Conservation (phyloP, 2,888 invertebrate genomes). For the Oasisia sp. region DNA sequence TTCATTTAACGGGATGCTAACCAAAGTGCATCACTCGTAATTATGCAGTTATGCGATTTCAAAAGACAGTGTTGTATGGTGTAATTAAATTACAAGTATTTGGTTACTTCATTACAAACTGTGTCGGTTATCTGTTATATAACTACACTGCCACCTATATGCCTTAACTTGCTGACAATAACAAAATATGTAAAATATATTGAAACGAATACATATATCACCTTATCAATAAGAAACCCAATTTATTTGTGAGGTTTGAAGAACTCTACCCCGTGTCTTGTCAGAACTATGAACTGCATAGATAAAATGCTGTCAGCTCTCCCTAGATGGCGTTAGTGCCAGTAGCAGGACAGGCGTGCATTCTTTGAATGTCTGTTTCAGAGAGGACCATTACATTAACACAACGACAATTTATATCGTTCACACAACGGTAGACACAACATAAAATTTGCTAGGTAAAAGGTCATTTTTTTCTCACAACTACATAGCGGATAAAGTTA, state of each 20-base stretch:
- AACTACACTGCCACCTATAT: too few relatives aligned
- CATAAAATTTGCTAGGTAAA: background rate
- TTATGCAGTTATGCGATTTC: too few relatives aligned
- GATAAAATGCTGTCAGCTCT: background rate
- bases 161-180: too few relatives aligned
- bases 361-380: background rate
- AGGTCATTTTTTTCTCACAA: background rate
- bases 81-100: too few relatives aligned
- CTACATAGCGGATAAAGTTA: background rate
- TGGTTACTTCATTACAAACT: too few relatives aligned
- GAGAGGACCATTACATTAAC: background rate
- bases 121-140: too few relatives aligned
- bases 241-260: background rate
- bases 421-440: background rate
- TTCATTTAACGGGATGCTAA: too few relatives aligned
- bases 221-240: background rate
- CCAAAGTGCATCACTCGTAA: too few relatives aligned
- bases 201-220: too few relatives aligned
- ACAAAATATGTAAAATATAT: too few relatives aligned
- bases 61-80: too few relatives aligned
- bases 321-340: background rate
- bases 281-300: background rate
- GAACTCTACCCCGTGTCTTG: background rate
- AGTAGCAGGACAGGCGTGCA: background rate
- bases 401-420: background rate